Percentiles rank a stretch among this genome's conserved stretches.
phyloP scores from a whole-genome alignment of 2,888 invertebrate genomes.

The Drosophila helvetica region DNA sequence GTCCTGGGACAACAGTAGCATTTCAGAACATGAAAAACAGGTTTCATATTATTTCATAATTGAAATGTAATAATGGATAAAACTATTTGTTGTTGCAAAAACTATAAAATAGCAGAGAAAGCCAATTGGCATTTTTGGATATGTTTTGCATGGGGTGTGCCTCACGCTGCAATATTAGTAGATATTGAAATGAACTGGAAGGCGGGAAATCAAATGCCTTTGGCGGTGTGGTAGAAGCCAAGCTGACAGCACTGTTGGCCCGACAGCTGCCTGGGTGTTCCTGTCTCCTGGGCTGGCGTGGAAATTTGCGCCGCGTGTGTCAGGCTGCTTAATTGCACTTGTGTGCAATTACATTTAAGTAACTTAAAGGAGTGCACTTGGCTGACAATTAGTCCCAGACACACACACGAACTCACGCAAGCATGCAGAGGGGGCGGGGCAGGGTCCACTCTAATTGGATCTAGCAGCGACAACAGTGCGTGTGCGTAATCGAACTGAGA shows the following conservation, averaged over 20 bases:
- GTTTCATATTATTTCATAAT: too few relatives aligned
- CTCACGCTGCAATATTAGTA: too few relatives aligned
- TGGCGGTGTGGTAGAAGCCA: conserved; percentile 11
- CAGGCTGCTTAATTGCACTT: conserved; percentile 76
- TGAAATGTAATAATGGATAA: not conserved
- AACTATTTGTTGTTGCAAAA: too few relatives aligned
- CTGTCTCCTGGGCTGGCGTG: conserved; percentile 28
- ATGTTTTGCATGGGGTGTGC: too few relatives aligned
- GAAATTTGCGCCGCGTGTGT: conserved; percentile 44
- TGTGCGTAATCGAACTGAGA: conserved; percentile 53
- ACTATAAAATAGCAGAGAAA: not conserved
- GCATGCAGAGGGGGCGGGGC: not conserved
- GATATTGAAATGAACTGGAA: too few relatives aligned
- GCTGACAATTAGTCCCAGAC: conserved; percentile 56
- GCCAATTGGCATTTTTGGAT: too few relatives aligned
- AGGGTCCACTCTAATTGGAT: conserved; percentile 22
- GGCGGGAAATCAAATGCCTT: too few relatives aligned
- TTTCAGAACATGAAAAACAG: too few relatives aligned
- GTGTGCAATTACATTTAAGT: conserved; percentile 69
- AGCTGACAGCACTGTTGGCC: conserved; percentile 25
- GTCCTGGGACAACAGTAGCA: not conserved
- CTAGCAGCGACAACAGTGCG: conserved; percentile 48
- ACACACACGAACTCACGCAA: conserved; percentile 23
- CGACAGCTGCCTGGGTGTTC: conserved; percentile 26
- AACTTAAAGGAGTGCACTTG: conserved; percentile 60